Percentiles rank a stretch among this genome's conserved stretches.
These are phyloP conservation scores for Magallana angulata DNA, from an alignment of 1,140 invertebrate species.

Conservation along the genomic window DNA sequence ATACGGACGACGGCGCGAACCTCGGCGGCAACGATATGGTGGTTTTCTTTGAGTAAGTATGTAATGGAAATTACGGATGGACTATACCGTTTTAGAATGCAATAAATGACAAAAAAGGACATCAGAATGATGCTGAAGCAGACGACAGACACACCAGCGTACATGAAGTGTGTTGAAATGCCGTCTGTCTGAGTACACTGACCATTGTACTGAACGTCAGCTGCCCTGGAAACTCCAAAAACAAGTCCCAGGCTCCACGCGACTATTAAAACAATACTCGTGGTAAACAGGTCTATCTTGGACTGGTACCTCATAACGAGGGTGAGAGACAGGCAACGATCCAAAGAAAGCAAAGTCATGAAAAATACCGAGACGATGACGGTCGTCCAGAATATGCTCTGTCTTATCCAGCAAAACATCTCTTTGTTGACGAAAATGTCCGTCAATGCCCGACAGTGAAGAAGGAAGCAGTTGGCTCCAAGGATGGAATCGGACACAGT, in stretches of 20 bases:
- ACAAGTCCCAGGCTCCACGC: background rate
- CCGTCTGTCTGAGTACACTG: background rate
- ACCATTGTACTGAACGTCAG: background rate
- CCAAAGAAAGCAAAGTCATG: background rate
- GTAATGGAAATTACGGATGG: background rate
- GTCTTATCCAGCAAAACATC: background rate
- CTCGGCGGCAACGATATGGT: background rate
- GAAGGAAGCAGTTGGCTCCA: background rate
- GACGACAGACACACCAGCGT: background rate
- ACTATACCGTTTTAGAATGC: background rate
- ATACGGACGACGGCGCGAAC: background rate
- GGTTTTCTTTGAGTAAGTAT: background rate
- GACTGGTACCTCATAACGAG: constrained; percentile 8
- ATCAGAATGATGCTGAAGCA: background rate
- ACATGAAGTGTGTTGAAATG: background rate
- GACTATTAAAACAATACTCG: background rate
- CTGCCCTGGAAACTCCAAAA: background rate
- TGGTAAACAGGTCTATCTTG: background rate
- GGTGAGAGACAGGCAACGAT: background rate
- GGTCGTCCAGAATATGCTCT: background rate
- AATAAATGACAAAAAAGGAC: background rate
- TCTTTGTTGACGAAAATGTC: background rate
- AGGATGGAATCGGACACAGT: background rate
- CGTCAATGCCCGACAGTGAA: background rate
- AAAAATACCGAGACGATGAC: background rate